Evolutionary conservation across 2,888 invertebrate species (phyloP).

Genomic region (Celastrina argiolus): DNA sequence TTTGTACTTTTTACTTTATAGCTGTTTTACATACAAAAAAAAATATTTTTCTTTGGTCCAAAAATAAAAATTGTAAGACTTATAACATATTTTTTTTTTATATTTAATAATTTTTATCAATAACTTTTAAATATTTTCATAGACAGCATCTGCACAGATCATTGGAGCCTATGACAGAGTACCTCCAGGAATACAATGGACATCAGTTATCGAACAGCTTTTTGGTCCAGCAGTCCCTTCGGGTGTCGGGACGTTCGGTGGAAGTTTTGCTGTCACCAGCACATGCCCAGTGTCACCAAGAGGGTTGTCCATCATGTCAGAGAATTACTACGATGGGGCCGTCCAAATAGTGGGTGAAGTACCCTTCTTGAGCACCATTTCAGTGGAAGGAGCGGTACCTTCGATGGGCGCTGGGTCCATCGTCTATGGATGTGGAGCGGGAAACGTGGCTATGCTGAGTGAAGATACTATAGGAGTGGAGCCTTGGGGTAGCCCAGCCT

Average conservation of each 20-base stretch:
- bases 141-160: neutral
- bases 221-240: neutral
- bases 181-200: neutral
- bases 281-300: constrained; percentile 43
- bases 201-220: neutral
- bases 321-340: constrained; percentile 42
- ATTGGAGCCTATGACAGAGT: neutral
- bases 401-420: constrained; percentile 39
- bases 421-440: constrained; percentile 39
- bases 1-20: neutral
- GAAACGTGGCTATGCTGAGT: constrained; percentile 36
- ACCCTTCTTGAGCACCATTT: constrained; percentile 37
- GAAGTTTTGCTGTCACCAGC: constrained; percentile 35
- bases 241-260: constrained; percentile 26
- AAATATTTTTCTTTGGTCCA: neutral
- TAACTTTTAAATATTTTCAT: neutral
- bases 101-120: no score
- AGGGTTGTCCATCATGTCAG: constrained; percentile 43
- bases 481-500: neutral
- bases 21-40: no score
- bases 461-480: constrained; percentile 1
- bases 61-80: neutral
- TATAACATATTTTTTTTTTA: no score
- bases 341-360: constrained; percentile 32
- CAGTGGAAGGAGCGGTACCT: constrained; percentile 40